Percentiles rank a stretch among this genome's conserved stretches.
These are phyloP conservation scores for Tor tambroides DNA, from an alignment of 2,113 vertebrate species.

Conservation along the genomic window DNA sequence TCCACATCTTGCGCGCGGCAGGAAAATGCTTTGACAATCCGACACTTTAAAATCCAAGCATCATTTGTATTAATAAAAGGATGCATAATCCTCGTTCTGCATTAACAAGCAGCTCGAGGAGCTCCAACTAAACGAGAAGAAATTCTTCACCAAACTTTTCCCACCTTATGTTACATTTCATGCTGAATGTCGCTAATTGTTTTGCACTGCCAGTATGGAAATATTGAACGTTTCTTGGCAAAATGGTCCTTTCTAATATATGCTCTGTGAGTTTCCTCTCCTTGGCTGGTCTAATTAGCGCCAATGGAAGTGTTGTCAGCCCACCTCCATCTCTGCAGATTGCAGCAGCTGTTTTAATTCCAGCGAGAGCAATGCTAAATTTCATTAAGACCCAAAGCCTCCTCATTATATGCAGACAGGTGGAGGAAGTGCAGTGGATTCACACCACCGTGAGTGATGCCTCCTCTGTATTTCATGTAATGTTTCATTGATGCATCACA, in stretches of 20 bases:
- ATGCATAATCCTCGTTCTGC: neutral
- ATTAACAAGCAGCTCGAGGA: slow-evolving; percentile 20
- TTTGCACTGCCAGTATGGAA: slow-evolving; percentile 42
- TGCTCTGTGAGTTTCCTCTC: slow-evolving; percentile 54
- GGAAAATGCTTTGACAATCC: slow-evolving; percentile 16
- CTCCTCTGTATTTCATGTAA: neutral
- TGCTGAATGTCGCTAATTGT: slow-evolving; percentile 42
- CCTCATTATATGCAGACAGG: slow-evolving; percentile 50
- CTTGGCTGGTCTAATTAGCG: slow-evolving; percentile 62
- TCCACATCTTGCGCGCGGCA: slow-evolving; percentile 27
- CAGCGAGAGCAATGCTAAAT: slow-evolving; percentile 50
- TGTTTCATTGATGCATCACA: neutral
- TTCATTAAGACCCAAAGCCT: slow-evolving; percentile 53
- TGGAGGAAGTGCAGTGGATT: slow-evolving; percentile 31
- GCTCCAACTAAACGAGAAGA: neutral
- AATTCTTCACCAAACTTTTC: neutral
- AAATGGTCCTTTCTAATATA: slow-evolving; percentile 41
- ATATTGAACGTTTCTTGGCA: slow-evolving; percentile 44
- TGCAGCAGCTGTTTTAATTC: slow-evolving; percentile 60
- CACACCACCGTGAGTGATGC: neutral
- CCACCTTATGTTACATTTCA: neutral
- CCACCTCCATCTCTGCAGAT: slow-evolving; percentile 51
- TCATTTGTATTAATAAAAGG: slow-evolving; percentile 16
- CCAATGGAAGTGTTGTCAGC: slow-evolving; percentile 61
- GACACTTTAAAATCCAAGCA: slow-evolving; percentile 30